Percentiles rank a stretch among this genome's conserved stretches.
phyloP scores from a whole-genome alignment of 1,140 invertebrate genomes.

The Zaprionus ornatus region DNA sequence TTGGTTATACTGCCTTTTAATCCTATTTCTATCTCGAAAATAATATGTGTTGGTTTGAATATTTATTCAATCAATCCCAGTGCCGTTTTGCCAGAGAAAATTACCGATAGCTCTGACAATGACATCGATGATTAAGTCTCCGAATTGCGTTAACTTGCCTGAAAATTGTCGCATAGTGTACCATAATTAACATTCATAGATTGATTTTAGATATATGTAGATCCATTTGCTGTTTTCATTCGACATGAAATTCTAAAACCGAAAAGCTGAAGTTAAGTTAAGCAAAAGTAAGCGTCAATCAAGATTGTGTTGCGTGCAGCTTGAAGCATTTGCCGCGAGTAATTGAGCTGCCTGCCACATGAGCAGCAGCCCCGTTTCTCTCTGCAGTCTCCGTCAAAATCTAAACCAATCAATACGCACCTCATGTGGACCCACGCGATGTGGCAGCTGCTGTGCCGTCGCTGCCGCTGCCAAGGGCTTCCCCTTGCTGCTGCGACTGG shows the following conservation, averaged over 20 bases:
- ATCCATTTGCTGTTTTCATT: too few species aligned
- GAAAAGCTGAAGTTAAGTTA: slow-evolving; percentile 4
- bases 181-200: too few species aligned
- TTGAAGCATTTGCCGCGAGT: not conserved
- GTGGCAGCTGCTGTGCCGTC: slow-evolving; percentile 33
- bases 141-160: too few species aligned
- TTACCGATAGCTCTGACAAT: too few species aligned
- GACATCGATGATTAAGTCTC: too few species aligned
- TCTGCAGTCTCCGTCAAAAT: not conserved
- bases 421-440: slow-evolving; percentile 49
- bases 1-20: too few species aligned
- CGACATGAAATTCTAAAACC: not conserved
- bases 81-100: too few species aligned
- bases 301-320: slow-evolving; percentile 4
- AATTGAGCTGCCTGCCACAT: slow-evolving; percentile 11
- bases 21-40: too few species aligned
- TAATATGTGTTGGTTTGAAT: too few species aligned
- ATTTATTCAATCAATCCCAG: too few species aligned
- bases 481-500: slow-evolving; percentile 30
- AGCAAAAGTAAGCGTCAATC: not conserved
- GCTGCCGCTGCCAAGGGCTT: slow-evolving; percentile 35
- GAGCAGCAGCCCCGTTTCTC: not conserved
- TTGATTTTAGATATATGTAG: too few species aligned
- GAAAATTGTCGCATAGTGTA: too few species aligned
- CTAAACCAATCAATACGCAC: slow-evolving; percentile 46